Conservation (phyloP, 1,140 invertebrate genomes). For the Zaprionus kolodkinae region DNA sequence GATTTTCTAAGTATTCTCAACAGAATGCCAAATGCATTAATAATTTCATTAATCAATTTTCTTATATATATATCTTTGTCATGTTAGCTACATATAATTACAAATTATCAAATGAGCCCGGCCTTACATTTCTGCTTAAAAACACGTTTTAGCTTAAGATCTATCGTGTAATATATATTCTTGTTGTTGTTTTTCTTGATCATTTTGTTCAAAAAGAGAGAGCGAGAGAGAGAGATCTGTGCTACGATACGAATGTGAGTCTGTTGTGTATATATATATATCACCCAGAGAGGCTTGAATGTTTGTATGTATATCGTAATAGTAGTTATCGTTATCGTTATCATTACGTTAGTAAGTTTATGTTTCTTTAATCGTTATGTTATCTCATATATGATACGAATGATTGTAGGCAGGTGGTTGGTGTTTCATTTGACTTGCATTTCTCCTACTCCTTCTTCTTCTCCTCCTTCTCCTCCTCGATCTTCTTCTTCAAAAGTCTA, state of each 20-base stretch:
- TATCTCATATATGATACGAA: constrained; percentile 69
- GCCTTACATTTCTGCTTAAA: constrained; percentile 15
- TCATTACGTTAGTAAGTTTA: constrained; percentile 3
- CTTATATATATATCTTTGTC: constrained; percentile 31
- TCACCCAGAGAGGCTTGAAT: constrained; percentile 53
- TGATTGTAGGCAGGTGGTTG: constrained; percentile 83
- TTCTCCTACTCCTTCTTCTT: constrained; percentile 3
- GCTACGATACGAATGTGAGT: constrained; percentile 37
- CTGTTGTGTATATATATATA: constrained; percentile 16
- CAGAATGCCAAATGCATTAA: constrained; percentile 13
- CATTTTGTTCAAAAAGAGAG: constrained; percentile 52
- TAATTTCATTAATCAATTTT: constrained; percentile 25
- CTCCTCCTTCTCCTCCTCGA: constrained; percentile 1
- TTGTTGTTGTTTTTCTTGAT: constrained; percentile 16
- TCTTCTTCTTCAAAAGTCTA: constrained; percentile 50
- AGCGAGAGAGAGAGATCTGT: constrained; percentile 68
- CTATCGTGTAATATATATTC: constrained; percentile 2
- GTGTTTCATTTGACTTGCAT: constrained; percentile 77
- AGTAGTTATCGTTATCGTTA: constrained; percentile 36
- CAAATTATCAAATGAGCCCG: constrained; percentile 7
- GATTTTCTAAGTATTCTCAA: constrained; percentile 33
- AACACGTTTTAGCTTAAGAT: constrained; percentile 16
- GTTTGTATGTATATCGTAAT: constrained; percentile 46
- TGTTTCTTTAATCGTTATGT: constrained; percentile 27
- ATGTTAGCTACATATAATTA: constrained; percentile 29